Base-by-base conservation (phyloP, 1,140 invertebrate genomes). In the Pteromalus puparum region DNA sequence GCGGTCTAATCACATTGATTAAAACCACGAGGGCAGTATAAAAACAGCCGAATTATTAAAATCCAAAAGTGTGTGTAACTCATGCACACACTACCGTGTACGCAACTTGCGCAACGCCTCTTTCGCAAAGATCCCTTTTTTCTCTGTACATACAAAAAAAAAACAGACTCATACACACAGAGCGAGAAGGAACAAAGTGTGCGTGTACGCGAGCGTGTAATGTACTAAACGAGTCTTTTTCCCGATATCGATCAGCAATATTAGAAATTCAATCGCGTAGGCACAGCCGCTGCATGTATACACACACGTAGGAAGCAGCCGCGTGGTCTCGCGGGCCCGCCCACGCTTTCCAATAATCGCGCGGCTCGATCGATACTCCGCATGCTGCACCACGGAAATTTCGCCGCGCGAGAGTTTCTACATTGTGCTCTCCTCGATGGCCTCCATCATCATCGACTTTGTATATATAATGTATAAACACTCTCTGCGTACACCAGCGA, bases 311-410 rank as follows among this genome's bases (percentile, higher is more conserved):
- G 73, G 79, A 85, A 76, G 77, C 77, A 80, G 72, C 53, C 75
- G 68, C 28, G 38, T 42, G 38, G 13, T 26, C 76, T 18, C 53
- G 34, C 53, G 65, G 42, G 53, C 42, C 75, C 76, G 81, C 85
- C 85, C 81, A 80, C 81, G 81, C 85, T 86, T 86, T 83, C 81
- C 81, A 83, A 86, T 86, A 86, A 83, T 83, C 85, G 76, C 77
- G 46, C 72, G 26, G 78, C 77, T 82, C 75, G 80, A 85, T 85
- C 79, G 79, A 85, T 81, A 85, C 15, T 75, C 67, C 15, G 28
- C 53, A 12, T 26, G 53, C 53, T 18, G 28, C n/a, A 42, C 30
- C 30, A 21, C 61, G 76, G 12, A 79, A 70, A 70, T 28, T 15
- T 67, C 0, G 53, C 42, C 21, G n/a, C 26, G 70, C 21, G 61